Conservation (phyloP, 1,140 invertebrate species). For the Oncopeltus fasciatus region DNA sequence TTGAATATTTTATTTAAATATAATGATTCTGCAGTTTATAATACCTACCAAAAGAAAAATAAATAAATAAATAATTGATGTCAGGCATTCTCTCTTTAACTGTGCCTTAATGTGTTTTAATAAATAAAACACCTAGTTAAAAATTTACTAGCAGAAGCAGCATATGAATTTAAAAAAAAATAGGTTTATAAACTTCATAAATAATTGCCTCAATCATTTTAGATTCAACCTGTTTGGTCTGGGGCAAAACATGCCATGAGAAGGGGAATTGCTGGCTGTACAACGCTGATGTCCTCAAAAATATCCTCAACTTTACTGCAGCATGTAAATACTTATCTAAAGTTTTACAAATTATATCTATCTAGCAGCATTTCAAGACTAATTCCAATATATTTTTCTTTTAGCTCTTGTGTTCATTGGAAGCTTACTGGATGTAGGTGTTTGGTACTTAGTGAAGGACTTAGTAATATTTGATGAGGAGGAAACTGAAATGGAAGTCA, state of each 20-base stretch:
- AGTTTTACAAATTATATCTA: background rate
- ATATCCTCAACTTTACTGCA: conserved; percentile 49
- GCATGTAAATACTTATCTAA: conserved; percentile 31
- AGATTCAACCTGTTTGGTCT: conserved; percentile 43
- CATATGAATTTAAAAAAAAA: background rate
- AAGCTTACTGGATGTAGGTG: conserved; percentile 44
- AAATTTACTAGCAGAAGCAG: background rate
- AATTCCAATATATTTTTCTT: conserved; percentile 15
- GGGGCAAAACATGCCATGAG: conserved; percentile 55
- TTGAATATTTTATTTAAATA: no score
- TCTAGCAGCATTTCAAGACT: background rate
- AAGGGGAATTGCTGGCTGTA: conserved; percentile 63
- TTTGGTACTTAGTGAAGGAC: conserved; percentile 53
- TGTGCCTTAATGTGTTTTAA: background rate
- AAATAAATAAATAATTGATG: no score
- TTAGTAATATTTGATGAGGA: conserved; percentile 55
- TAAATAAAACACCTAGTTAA: background rate
- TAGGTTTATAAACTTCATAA: background rate
- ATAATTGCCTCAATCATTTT: background rate
- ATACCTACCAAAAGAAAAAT: no score
- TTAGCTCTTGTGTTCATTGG: conserved; percentile 45
- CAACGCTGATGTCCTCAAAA: conserved; percentile 44
- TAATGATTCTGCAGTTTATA: no score
- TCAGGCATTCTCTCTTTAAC: background rate
- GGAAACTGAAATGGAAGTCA: conserved; percentile 16